Percentiles rank a stretch among this genome's conserved stretches.
Conservation (phyloP, 1,140 invertebrate species). For the Drosophila nikananu region DNA sequence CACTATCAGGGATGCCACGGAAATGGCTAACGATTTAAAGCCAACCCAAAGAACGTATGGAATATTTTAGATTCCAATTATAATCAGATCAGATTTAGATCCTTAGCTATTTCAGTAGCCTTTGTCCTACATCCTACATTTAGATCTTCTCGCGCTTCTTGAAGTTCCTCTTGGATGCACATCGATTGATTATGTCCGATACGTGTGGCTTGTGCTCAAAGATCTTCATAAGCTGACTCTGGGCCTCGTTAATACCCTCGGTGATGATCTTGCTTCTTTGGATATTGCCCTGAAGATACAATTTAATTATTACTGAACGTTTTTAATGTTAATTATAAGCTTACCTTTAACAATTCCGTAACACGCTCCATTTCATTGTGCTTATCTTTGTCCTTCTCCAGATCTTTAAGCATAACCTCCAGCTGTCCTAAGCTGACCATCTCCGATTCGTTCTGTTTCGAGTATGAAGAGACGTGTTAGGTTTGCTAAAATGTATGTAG, state of each 20-base stretch:
- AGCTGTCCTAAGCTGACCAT: conserved; percentile 88
- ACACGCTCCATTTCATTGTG: conserved; percentile 90
- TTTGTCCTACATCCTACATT: background rate
- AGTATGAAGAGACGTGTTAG: background rate
- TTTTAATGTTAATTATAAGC: background rate
- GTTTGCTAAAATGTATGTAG: background rate
- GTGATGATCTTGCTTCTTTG: conserved; percentile 97
- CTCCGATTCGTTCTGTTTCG: conserved; percentile 64
- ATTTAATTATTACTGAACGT: background rate
- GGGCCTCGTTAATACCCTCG: conserved; percentile 95
- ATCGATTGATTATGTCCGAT: conserved; percentile 94
- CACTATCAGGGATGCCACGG: background rate
- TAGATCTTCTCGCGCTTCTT: conserved; percentile 92
- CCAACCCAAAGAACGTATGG: background rate
- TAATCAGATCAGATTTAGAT: background rate
- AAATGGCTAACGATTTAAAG: background rate
- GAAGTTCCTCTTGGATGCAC: conserved; percentile 95
- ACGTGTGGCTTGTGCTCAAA: conserved; percentile 96
- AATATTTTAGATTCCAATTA: background rate
- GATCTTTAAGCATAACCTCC: conserved; percentile 87
- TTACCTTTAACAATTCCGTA: conserved; percentile 92
- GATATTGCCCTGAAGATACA: conserved; percentile 92
- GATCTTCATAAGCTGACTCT: conserved; percentile 94
- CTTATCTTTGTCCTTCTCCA: conserved; percentile 89
- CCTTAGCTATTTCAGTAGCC: background rate